Base-by-base conservation (phyloP, 1,140 invertebrate genomes). In the Drosophila repleta region DNA sequence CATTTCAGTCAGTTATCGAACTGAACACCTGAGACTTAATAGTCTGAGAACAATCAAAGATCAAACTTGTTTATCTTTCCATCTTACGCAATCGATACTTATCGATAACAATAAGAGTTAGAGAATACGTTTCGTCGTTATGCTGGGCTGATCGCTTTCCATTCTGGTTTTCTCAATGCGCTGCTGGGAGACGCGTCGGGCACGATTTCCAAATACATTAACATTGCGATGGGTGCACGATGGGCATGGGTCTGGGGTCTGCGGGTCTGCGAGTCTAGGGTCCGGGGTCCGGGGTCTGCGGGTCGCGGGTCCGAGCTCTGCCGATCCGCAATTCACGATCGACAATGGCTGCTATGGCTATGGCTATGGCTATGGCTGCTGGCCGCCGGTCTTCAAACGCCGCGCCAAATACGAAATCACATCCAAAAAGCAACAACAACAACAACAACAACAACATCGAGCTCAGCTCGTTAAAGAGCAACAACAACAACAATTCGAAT, bases 151-250 rank as follows among this genome's bases (percentile, higher is more conserved):
- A 29, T 48, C 53, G 81, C 65, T 85, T 80, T 85, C 55, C 69
- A 72, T 87, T 70, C 51, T 74, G 76, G 32, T 76, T 79, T 76
- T 88, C 72, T 88, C 48, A 72, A 68, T 66, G 77, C 70, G 17
- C 61, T 32, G 57, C 53, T 41, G 20, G 17, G 52, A 72, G 41
- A 55, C 51, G 37, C 76, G 46, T 37, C 37, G 81, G 56, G 73
- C 85, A 90, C 87, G 87, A 90, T 90, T 90, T 90, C 76, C 87
- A 90, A 90, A 90, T 77, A 83, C 87, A 90, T 90, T 84, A 89
- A 89, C 66, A 80, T 88, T 77, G 82, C 79, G 85, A 74, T 87
- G 77, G 69, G 72, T 85, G 78, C 81, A 85, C 82, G 78, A 75
- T 74, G 68, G 58, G 21, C 39, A 62, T 69, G 51, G 62, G 63